These are phyloP conservation scores for Datnioides undecimradiatus DNA, from an alignment of 2,113 vertebrate species.

Conservation along the genomic window DNA sequence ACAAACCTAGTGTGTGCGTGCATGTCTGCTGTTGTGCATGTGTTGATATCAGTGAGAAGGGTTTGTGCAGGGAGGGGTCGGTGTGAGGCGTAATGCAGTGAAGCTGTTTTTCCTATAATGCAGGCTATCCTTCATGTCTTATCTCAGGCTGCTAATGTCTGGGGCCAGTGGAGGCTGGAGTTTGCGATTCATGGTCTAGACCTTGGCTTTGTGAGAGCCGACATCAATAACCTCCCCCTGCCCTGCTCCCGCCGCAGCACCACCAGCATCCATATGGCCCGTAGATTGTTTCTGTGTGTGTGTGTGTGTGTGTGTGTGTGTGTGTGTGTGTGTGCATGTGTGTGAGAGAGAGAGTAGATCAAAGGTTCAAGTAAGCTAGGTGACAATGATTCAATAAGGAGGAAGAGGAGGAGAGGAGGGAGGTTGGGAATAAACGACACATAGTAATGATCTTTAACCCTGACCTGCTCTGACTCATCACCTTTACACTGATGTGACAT, in stretches of 20 bases:
- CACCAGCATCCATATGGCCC: slow-evolving; percentile 53
- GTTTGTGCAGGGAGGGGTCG: background rate
- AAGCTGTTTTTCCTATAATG: slow-evolving; percentile 81
- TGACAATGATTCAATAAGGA: slow-evolving; percentile 53
- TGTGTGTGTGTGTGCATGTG: slow-evolving; percentile 28
- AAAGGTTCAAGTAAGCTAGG: slow-evolving; percentile 47
- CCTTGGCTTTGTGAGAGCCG: slow-evolving; percentile 88
- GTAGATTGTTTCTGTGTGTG: slow-evolving; percentile 51
- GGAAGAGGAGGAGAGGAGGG: background rate
- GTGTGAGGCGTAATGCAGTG: slow-evolving; percentile 40
- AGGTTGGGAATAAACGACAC: slow-evolving; percentile 20
- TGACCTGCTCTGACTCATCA: slow-evolving; percentile 45
- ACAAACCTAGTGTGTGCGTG: background rate
- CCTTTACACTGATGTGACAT: slow-evolving; percentile 36
- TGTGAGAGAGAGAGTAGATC: slow-evolving; percentile 33
- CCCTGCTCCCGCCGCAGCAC: slow-evolving; percentile 79
- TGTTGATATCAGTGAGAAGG: slow-evolving; percentile 16
- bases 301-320: slow-evolving; percentile 25
- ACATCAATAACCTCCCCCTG: slow-evolving; percentile 87
- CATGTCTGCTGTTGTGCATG: slow-evolving; percentile 17
- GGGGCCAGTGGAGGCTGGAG: slow-evolving; percentile 81
- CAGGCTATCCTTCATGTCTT: slow-evolving; percentile 86
- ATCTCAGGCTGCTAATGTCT: slow-evolving; percentile 87
- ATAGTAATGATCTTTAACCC: slow-evolving; percentile 39
- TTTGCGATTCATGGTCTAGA: slow-evolving; percentile 87